Percentiles rank a stretch among this genome's conserved stretches.
These are phyloP conservation scores for Bungarus multicinctus DNA, from an alignment of 2,113 vertebrate species.

Conservation along the genomic window DNA sequence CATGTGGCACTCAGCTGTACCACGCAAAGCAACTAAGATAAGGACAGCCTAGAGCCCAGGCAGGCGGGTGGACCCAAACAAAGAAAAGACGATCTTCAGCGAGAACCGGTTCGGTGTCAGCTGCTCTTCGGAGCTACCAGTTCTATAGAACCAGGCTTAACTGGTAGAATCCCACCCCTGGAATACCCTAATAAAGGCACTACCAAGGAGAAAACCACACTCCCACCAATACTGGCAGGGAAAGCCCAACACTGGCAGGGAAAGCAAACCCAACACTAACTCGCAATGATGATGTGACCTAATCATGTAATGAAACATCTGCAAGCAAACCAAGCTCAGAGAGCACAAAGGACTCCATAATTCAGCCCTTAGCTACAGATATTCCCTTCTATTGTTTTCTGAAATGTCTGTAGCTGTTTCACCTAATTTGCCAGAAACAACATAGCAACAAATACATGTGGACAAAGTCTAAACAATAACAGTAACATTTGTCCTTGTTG, in stretches of 20 bases:
- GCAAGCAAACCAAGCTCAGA: neutral
- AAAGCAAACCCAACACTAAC: neutral
- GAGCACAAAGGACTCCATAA: neutral
- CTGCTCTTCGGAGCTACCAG: too few relatives aligned
- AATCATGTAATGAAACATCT: neutral
- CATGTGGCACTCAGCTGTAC: too few relatives aligned
- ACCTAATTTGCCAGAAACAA: neutral
- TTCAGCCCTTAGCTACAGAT: neutral
- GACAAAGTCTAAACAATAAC: neutral
- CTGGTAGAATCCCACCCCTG: too few relatives aligned
- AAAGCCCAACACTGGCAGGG: neutral
- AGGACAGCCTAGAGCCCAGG: too few relatives aligned
- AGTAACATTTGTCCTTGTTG: neutral
- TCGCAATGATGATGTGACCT: neutral
- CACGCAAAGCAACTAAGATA: too few relatives aligned
- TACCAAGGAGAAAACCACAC: neutral
- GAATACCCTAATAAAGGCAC: neutral
- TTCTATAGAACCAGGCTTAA: too few relatives aligned
- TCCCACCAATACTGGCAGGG: neutral
- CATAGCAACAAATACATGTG: neutral
- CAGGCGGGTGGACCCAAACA: too few relatives aligned
- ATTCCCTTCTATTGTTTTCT: neutral
- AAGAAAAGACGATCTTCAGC: too few relatives aligned
- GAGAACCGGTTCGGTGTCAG: too few relatives aligned
- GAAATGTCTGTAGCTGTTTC: neutral